Conservation (phyloP, 2,797 vertebrate species). For the Phalanger gymnotis region DNA sequence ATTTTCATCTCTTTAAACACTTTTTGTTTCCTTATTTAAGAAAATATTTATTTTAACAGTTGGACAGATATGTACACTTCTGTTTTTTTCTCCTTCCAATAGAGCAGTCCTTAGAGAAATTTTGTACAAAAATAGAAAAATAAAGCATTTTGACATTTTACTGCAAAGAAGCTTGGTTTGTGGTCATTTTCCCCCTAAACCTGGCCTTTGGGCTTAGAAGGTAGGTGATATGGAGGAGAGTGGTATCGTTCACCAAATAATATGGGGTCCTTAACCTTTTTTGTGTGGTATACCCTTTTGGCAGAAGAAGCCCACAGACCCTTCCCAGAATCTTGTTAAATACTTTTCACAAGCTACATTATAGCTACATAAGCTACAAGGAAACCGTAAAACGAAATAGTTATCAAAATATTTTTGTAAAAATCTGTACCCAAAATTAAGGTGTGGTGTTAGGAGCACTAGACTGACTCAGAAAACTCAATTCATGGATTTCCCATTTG, state of each 20-base stretch:
- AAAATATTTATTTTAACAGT: constrained; percentile 88
- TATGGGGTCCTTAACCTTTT: constrained; percentile 49
- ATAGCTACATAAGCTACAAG: no score
- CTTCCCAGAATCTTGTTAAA: not conserved
- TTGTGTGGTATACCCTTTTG: not conserved
- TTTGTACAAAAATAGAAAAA: constrained; percentile 90
- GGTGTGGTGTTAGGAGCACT: not conserved
- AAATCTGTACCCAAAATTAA: not conserved
- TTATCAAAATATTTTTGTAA: not conserved
- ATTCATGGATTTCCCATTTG: not conserved
- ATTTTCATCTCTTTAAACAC: constrained; percentile 85
- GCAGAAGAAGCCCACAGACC: not conserved
- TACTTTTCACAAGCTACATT: not conserved
- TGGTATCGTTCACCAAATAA: not conserved
- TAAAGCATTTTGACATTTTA: constrained; percentile 87
- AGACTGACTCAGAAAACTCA: not conserved
- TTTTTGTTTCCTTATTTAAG: constrained; percentile 91
- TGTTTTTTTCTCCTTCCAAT: constrained; percentile 77
- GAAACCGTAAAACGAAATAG: not conserved
- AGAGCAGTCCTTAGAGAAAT: constrained; percentile 82
- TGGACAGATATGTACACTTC: constrained; percentile 80
- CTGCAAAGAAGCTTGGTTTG: constrained; percentile 76
- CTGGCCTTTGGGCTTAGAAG: constrained; percentile 45
- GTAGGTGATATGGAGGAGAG: not conserved
- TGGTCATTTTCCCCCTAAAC: not conserved